Conservation (phyloP, 1,140 invertebrate genomes). For the Trinorchestia longiramus region DNA sequence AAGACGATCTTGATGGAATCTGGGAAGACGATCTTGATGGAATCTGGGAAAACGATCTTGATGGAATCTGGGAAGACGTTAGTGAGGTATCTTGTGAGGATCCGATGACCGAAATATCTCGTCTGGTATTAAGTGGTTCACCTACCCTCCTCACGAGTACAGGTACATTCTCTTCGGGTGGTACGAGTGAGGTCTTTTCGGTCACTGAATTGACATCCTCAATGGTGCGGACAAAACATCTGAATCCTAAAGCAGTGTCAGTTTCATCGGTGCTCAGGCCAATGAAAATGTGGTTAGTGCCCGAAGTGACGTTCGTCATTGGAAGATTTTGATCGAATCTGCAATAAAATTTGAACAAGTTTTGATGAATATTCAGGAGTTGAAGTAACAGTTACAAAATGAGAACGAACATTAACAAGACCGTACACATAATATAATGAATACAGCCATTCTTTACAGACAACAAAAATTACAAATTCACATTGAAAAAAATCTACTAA, state of each 20-base stretch:
- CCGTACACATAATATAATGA: too few species aligned
- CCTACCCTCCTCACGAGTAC: neutral
- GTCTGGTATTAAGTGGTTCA: neutral
- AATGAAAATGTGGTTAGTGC: neutral
- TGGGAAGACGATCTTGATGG: neutral
- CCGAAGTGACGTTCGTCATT: neutral
- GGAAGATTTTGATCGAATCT: constrained; percentile 16
- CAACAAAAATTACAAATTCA: too few species aligned
- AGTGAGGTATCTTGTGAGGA: neutral
- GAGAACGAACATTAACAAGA: too few species aligned
- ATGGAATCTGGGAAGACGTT: neutral
- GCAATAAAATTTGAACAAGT: neutral
- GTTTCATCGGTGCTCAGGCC: neutral
- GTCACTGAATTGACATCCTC: neutral
- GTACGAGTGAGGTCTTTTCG: neutral
- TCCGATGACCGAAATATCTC: neutral
- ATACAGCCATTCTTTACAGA: too few species aligned
- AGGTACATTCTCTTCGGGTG: neutral
- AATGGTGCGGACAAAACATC: neutral
- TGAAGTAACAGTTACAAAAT: too few species aligned
- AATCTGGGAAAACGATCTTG: neutral
- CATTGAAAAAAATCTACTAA: too few species aligned
- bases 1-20: neutral
- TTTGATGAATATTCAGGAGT: neutral
- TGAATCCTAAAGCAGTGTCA: neutral